Evolutionary conservation across 2,888 invertebrate genomes (phyloP).

Genomic region (Microctonus hyperodae): DNA sequence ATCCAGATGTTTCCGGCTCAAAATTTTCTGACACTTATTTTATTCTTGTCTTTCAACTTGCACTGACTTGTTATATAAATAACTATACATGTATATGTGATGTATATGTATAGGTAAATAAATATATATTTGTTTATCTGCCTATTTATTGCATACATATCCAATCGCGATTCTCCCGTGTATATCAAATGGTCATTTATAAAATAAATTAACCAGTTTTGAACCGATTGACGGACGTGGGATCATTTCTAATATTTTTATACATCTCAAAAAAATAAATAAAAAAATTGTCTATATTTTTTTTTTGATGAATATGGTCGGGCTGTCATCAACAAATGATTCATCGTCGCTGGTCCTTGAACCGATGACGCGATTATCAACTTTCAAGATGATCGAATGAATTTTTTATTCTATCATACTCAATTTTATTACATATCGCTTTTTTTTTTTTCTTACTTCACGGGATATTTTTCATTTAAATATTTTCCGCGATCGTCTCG

Average conservation of each 20-base stretch:
- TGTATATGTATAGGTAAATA: not conserved
- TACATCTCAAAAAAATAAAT: not conserved
- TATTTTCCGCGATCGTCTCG: not conserved
- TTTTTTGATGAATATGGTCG: not conserved
- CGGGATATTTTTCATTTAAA: not conserved
- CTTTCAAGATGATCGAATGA: constrained; percentile 4
- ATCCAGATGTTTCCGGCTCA: constrained; percentile 14
- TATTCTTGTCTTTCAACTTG: not conserved
- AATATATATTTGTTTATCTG: not conserved
- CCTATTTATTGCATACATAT: too few relatives aligned
- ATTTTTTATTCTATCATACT: constrained; percentile 6
- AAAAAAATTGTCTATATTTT: not conserved
- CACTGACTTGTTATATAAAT: not conserved
- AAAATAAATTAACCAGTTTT: not conserved
- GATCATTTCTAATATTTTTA: not conserved
- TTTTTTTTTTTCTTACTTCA: not conserved
- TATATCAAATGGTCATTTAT: not conserved
- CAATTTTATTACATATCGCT: not conserved
- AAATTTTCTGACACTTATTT: not conserved
- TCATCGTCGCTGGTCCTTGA: constrained; percentile 15
- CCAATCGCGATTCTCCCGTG: not conserved
- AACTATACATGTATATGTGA: not conserved
- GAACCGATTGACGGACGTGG: not conserved
- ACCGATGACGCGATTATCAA: constrained; percentile 3
- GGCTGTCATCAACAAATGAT: constrained; percentile 10